Evolutionary conservation across 1,140 invertebrate species (phyloP).

Genomic region (Hycleus phaleratus): DNA sequence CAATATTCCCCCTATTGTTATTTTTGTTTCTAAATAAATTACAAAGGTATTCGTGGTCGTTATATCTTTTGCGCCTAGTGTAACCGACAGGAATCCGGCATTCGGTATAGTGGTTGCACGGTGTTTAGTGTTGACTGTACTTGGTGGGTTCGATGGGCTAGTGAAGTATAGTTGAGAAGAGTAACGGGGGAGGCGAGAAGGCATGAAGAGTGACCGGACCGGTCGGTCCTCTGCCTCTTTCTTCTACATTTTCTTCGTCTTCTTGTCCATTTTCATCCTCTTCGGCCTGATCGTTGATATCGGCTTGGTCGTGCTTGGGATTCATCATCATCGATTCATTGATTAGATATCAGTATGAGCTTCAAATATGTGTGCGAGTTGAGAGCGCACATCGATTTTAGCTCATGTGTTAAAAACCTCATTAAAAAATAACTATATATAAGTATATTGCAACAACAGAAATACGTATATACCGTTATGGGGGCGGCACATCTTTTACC

Average conservation of each 20-base stretch:
- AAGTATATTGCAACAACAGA: too few species aligned
- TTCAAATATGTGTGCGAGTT: conserved; percentile 27
- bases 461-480: too few species aligned
- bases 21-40: too few species aligned
- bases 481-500: too few species aligned
- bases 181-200: not conserved
- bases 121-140: conserved; percentile 15
- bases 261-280: too few species aligned
- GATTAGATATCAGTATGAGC: conserved; percentile 31
- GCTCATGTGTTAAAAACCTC: conserved; percentile 30
- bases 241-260: not conserved
- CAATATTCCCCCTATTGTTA: too few species aligned
- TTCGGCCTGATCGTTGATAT: conserved; percentile 19
- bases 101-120: conserved; percentile 1
- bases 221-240: conserved; percentile 14
- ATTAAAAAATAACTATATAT: conserved; percentile 17
- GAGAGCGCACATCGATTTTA: conserved; percentile 26
- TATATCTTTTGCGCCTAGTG: too few species aligned
- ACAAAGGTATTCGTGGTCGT: too few species aligned
- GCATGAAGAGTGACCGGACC: conserved; percentile 21
- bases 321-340: conserved; percentile 36
- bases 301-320: conserved; percentile 16
- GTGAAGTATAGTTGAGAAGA: not conserved
- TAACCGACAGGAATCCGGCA: too few species aligned
- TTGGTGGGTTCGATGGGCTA: conserved; percentile 13